Evolutionary conservation across 2,797 vertebrate species (phyloP).

Genomic region (Erethizon dorsatum): DNA sequence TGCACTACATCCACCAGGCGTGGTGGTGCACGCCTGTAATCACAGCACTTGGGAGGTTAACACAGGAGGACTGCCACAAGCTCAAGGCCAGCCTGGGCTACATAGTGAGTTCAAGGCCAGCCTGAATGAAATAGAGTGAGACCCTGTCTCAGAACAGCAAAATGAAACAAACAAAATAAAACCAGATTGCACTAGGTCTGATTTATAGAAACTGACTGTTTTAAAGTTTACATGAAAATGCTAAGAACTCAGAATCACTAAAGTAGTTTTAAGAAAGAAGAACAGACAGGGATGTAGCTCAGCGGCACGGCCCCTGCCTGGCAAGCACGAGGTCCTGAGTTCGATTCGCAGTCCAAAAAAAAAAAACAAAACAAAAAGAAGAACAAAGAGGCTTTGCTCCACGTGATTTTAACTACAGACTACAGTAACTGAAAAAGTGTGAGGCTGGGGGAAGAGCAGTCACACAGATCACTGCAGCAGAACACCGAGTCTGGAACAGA

Average conservation of each 20-base stretch:
- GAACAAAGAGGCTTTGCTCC: neutral
- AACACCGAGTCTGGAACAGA: neutral
- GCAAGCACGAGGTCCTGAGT: too few species aligned
- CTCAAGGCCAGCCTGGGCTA: neutral
- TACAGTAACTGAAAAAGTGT: neutral
- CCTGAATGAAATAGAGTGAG: neutral
- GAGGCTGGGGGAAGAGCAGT: neutral
- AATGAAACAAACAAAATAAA: neutral
- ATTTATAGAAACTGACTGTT: constrained; percentile 43
- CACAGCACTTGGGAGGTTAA: neutral
- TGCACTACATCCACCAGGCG: too few species aligned
- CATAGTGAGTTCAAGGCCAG: neutral
- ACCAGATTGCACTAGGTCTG: neutral
- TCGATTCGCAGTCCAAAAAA: too few species aligned
- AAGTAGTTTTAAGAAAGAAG: constrained; percentile 36
- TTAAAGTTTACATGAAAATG: constrained; percentile 44
- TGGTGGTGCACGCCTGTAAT: neutral
- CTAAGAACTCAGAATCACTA: neutral
- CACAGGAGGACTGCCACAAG: neutral
- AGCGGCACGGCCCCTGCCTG: too few species aligned
- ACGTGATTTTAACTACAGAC: neutral
- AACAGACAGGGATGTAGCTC: neutral
- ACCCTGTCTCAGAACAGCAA: neutral
- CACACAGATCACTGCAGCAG: neutral
- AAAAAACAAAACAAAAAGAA: neutral